A percentile compares a stretch with the other conserved stretches of the same genome.
phyloP scores from a whole-genome alignment of 2,888 invertebrate species.

The Ochlodes sylvanus region DNA sequence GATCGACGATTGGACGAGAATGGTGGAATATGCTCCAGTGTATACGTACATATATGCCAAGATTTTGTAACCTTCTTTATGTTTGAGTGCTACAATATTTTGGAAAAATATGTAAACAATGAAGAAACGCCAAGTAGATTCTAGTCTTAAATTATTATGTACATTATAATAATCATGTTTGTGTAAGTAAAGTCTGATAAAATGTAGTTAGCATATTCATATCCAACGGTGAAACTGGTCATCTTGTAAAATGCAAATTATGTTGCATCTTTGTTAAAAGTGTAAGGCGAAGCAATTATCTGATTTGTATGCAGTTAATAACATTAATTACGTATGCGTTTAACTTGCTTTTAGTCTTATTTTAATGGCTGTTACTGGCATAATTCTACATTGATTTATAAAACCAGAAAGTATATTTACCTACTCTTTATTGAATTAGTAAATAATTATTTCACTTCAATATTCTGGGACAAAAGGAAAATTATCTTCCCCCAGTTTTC shows the following conservation, averaged over 20 bases:
- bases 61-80: too few relatives aligned
- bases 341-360: slow-evolving; percentile 8
- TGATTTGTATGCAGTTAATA: slow-evolving; percentile 24
- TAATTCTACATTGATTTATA: too few relatives aligned
- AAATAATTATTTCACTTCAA: too few relatives aligned
- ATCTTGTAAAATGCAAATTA: slow-evolving; percentile 32
- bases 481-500: too few relatives aligned
- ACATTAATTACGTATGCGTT: slow-evolving; percentile 9
- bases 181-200: slow-evolving; percentile 20
- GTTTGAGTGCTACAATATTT: not conserved
- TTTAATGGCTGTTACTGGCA: too few relatives aligned
- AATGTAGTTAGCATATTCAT: slow-evolving; percentile 26
- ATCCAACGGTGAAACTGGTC: slow-evolving; percentile 28
- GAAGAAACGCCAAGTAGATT: not conserved
- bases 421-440: too few relatives aligned
- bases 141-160: slow-evolving; percentile 12
- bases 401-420: too few relatives aligned
- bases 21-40: too few relatives aligned
- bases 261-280: slow-evolving; percentile 31
- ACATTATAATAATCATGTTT: slow-evolving; percentile 24
- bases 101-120: not conserved
- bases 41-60: too few relatives aligned
- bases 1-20: too few relatives aligned
- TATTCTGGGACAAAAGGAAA: too few relatives aligned
- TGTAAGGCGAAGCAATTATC: slow-evolving; percentile 30